Evolutionary conservation across 2,113 vertebrate species (phyloP).

Genomic region (Epinephelus moara): DNA sequence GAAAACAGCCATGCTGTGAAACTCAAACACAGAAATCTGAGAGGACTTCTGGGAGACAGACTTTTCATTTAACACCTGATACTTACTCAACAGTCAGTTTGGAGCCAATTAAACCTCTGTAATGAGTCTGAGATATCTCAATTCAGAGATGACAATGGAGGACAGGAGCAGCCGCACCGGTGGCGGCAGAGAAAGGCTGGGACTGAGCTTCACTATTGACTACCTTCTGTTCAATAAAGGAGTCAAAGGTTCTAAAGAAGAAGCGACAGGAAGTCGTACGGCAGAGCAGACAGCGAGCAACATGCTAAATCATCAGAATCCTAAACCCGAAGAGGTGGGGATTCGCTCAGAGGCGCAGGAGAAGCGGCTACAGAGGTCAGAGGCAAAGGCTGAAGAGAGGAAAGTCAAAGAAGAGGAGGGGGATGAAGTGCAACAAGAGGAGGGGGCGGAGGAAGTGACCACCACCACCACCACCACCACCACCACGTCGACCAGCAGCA

Average conservation of each 20-base stretch:
- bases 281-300: slow-evolving; percentile 49
- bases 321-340: slow-evolving; percentile 57
- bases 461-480: slow-evolving; percentile 56
- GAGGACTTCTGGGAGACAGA: slow-evolving; percentile 31
- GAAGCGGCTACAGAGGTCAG: slow-evolving; percentile 24
- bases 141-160: slow-evolving; percentile 71
- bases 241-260: slow-evolving; percentile 66
- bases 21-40: slow-evolving; percentile 37
- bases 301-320: slow-evolving; percentile 56
- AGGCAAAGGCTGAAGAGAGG: slow-evolving; percentile 23
- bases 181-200: slow-evolving; percentile 51
- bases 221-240: slow-evolving; percentile 83
- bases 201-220: slow-evolving; percentile 88
- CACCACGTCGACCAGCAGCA: slow-evolving; percentile 19
- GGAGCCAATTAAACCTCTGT: slow-evolving; percentile 41
- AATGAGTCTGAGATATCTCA: slow-evolving; percentile 64
- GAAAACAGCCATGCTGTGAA: slow-evolving; percentile 54
- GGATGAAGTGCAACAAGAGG: slow-evolving; percentile 51
- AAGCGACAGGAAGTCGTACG: slow-evolving; percentile 49
- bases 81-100: slow-evolving; percentile 15
- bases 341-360: slow-evolving; percentile 42
- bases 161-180: slow-evolving; percentile 58
- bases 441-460: slow-evolving; percentile 67
- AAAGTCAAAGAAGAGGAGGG: slow-evolving; percentile 60
- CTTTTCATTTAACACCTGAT: slow-evolving; percentile 40